These are phyloP conservation scores for Chaetophractus vellerosus DNA, from an alignment of 2,797 vertebrate genomes.

Conservation along the genomic window DNA sequence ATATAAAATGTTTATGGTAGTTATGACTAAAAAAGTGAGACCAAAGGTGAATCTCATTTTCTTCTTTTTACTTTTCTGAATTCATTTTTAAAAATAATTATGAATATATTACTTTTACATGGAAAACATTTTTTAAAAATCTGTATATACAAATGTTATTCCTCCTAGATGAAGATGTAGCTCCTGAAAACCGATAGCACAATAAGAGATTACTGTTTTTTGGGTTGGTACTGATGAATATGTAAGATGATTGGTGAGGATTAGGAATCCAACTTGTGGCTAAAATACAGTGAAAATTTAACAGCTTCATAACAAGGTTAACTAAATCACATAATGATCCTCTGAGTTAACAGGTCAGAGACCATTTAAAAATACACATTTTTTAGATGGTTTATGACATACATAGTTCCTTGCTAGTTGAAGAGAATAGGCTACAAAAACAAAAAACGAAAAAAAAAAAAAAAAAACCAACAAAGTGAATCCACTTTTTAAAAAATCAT, in stretches of 20 bases:
- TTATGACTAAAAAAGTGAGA: neutral
- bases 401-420: neutral
- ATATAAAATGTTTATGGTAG: neutral
- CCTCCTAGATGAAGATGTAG: neutral
- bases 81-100: neutral
- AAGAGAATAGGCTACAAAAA: neutral
- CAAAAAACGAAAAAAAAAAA: too few relatives aligned
- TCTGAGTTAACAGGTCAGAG: neutral
- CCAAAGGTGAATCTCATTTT: neutral
- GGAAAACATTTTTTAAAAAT: neutral
- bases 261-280: neutral
- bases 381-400: neutral
- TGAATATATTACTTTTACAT: neutral
- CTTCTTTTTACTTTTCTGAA: neutral
- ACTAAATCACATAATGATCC: neutral
- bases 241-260: neutral
- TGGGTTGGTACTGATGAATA: neutral
- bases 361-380: neutral
- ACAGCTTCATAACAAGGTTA: neutral
- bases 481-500: neutral
- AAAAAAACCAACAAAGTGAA: neutral
- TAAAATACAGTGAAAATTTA: neutral
- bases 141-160: neutral
- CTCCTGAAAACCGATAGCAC: neutral
- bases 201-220: neutral